Percentiles rank a stretch among this genome's conserved stretches.
Evolutionary conservation across 2,888 invertebrate species (phyloP).

Genomic region (Andrena trimmerana): DNA sequence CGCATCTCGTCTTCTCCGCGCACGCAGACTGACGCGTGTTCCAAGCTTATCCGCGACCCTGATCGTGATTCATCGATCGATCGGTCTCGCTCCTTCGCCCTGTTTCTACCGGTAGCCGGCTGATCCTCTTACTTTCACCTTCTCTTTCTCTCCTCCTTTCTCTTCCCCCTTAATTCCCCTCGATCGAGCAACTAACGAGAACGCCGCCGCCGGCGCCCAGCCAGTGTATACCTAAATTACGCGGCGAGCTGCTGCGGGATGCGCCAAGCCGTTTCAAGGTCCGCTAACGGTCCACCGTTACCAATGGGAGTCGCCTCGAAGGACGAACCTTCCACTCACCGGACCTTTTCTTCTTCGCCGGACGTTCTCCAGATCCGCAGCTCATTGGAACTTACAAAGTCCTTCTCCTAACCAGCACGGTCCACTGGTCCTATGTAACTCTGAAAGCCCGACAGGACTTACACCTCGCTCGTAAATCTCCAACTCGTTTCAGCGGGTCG

Average conservation of each 20-base stretch:
- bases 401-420: constrained; percentile 27
- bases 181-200: constrained; percentile 83
- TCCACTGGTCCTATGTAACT: constrained; percentile 11
- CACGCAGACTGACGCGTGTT: constrained; percentile 53
- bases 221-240: constrained; percentile 80
- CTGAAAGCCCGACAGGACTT: background rate
- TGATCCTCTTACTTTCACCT: constrained; percentile 56
- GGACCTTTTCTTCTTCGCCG: constrained; percentile 1
- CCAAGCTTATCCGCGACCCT: constrained; percentile 62
- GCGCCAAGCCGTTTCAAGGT: constrained; percentile 70
- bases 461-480: constrained; percentile 22
- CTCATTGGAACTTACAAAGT: constrained; percentile 23
- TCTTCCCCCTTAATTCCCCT: constrained; percentile 78
- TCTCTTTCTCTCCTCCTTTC: constrained; percentile 71
- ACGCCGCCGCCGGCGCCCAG: constrained; percentile 81
- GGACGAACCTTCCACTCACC: constrained; percentile 39
- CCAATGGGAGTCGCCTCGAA: constrained; percentile 51
- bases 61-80: constrained; percentile 71
- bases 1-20: constrained; percentile 40
- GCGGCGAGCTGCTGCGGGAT: constrained; percentile 71
- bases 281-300: constrained; percentile 82
- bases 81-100: constrained; percentile 39
- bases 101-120: constrained; percentile 26
- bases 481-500: constrained; percentile 13
- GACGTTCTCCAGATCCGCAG: background rate